Base-by-base conservation (phyloP, 1,140 invertebrate species). In the Pteromalus puparum region DNA sequence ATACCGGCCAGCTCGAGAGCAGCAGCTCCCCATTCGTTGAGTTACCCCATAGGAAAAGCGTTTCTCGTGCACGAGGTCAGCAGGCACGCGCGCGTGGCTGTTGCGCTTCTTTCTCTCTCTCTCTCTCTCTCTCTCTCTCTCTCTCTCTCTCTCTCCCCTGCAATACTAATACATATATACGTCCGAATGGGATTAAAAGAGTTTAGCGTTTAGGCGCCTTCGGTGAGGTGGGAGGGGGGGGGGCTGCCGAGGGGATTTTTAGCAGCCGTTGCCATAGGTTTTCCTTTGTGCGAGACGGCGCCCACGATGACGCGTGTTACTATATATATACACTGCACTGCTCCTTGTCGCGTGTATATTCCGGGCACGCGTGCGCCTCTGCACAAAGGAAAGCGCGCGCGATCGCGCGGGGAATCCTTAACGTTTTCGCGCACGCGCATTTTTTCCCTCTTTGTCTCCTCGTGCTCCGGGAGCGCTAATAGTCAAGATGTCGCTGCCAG, bases 381-480 rank as follows among this genome's bases (percentile, higher is more conserved):
- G 87, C 79, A 89, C 87, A 83, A 83, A 83, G 81, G 87, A 89
- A 88, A 87, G 84, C 83, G 75, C 61, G 74, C 65, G 42, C 65
- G 34, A 34, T 13, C 46, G 79, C 21, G n/a, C 38, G 53, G 70
- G 38, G 30, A 76, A 68, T 76, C 34, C 74, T 76, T 76, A 76
- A 82, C 73, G 87, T 88, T 87, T 87, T 84, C 83, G 73, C 74
- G 73, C 48, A 10, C 46, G 38, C 28, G n/a, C 61, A 70, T 83
- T 81, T 72, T 42, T 78, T 77, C 74, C 72, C 21, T 26, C 30
- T 82, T 26, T 77, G 34, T 61, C 53, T 28, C 61, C n/a, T 21
- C 1, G 18, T 18, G 46, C 70, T 34, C 30, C 30, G 30, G 30
- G 30, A 34, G 24, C 21, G 65, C 1, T 70, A 15, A 48, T 18